Base-by-base conservation (phyloP, 2,797 vertebrate species). In the Pantherophis vulpinus region DNA sequence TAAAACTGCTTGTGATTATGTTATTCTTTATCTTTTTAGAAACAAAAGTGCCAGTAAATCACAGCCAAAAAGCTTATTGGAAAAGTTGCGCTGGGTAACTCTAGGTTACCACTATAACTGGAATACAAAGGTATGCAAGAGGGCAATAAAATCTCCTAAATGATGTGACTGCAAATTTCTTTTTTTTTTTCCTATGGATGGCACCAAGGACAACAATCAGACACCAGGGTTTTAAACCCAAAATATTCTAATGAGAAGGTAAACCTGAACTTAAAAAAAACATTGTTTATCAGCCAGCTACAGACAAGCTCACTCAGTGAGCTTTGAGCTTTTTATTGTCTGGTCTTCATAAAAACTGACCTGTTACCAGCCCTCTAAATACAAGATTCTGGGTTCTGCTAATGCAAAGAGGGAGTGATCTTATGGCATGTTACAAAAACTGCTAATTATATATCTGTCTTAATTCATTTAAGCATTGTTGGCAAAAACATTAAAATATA, bases 41-140 rank as follows among this genome's bases (percentile, higher is more conserved):
- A 95, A 47, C 79, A 98, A 98, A 94, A 94, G 95, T 32, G 90
- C 94, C 94, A 95, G 94, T 96, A 96, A 98, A 97, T 6, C 95
- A 94, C 96, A 96, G 97, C 96, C 97, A 96, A 92, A 98, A 98
- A 99, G 98, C 92, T 98, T 99, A 2, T 93, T 99, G 94, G 99
- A 99, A 97, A 98, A 97, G 94, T 97, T 99, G 55, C 98, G 99
- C 93, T 99, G 99, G 99, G 99, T 99, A 94, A 99, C 99, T 37
- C 97, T 99, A 66, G 99, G 99, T 66, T 99, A 99, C 97, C 99
- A 99, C 95, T 99, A 99, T 97, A 98, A 99, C 96, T 99, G 99
- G 99, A 98, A 99, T 91, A 98, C 98, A 90, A 99, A 99, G 98
- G 99, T 99, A 97, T 23, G 91, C 51, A 87, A 55, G 89, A n/a